Percentiles rank a stretch among this genome's conserved stretches.
Evolutionary conservation across 1,140 invertebrate genomes (phyloP).

Genomic region (Ips nitidus): DNA sequence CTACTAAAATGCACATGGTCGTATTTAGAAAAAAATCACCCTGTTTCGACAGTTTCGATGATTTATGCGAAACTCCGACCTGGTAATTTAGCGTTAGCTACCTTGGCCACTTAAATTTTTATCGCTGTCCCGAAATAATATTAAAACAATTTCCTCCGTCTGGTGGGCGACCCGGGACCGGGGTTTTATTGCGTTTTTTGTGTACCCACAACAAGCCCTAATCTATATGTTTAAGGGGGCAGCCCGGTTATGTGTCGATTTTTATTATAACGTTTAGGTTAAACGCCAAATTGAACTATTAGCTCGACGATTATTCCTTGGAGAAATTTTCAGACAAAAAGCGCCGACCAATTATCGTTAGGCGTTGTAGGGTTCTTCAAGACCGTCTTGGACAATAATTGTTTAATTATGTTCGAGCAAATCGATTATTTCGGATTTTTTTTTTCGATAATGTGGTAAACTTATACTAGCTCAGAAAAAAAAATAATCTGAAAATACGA

Average conservation of each 20-base stretch:
- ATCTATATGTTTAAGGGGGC: slow-evolving; percentile 34
- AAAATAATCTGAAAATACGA: too few relatives aligned
- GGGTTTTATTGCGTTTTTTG: slow-evolving; percentile 24
- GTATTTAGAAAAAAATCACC: too few relatives aligned
- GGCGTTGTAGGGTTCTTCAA: not conserved
- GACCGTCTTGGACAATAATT: slow-evolving; percentile 1
- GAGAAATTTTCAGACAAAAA: slow-evolving; percentile 15
- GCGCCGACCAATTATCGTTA: slow-evolving; percentile 2
- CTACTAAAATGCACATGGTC: too few relatives aligned
- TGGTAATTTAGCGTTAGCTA: slow-evolving; percentile 34
- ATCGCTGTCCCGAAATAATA: slow-evolving; percentile 35
- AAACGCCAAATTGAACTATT: slow-evolving; percentile 34
- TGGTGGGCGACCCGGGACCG: slow-evolving; percentile 16
- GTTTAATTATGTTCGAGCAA: slow-evolving; percentile 6
- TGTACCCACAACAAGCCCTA: slow-evolving; percentile 23
- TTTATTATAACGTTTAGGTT: slow-evolving; percentile 33
- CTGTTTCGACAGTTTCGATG: slow-evolving; percentile 26
- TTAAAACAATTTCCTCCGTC: slow-evolving; percentile 35
- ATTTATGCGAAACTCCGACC: slow-evolving; percentile 31
- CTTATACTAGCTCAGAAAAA: too few relatives aligned
- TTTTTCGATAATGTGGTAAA: too few relatives aligned
- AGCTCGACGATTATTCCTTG: slow-evolving; percentile 24
- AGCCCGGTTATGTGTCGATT: slow-evolving; percentile 22
- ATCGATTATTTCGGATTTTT: too few relatives aligned
- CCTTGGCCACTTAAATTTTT: slow-evolving; percentile 34